Percentiles rank a stretch among this genome's conserved stretches.
Evolutionary conservation across 2,797 vertebrate genomes (phyloP).

Genomic region (Coluber constrictor): DNA sequence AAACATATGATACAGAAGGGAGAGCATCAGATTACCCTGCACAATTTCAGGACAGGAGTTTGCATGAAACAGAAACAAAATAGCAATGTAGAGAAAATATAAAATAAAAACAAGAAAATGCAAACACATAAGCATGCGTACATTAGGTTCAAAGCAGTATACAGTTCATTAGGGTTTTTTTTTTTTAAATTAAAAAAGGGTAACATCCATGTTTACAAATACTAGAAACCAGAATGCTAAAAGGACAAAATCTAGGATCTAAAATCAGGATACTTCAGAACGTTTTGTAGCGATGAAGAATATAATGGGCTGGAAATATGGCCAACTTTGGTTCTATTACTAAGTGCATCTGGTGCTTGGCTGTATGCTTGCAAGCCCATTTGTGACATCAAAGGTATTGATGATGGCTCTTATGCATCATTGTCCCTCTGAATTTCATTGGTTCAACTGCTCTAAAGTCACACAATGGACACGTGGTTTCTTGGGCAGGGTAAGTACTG

Average conservation of each 20-base stretch:
- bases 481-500: neutral
- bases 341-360: neutral
- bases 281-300: neutral
- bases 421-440: neutral
- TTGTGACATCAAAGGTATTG: neutral
- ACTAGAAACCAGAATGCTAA: neutral
- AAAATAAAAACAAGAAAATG: slow-evolving; percentile 41
- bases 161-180: neutral
- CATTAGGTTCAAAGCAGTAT: neutral
- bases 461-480: neutral
- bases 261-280: slow-evolving; percentile 14
- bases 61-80: slow-evolving; percentile 54
- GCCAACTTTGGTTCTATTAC: neutral
- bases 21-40: slow-evolving; percentile 47
- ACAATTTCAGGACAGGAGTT: slow-evolving; percentile 68
- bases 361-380: neutral
- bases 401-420: neutral
- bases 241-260: neutral
- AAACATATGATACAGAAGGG: slow-evolving; percentile 58
- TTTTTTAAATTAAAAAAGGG: neutral
- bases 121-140: neutral
- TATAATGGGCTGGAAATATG: neutral
- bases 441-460: neutral
- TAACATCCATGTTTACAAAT: neutral
- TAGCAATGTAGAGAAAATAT: slow-evolving; percentile 34